Evolutionary conservation across 1,140 invertebrate genomes (phyloP).

Genomic region (Theocolax elegans): DNA sequence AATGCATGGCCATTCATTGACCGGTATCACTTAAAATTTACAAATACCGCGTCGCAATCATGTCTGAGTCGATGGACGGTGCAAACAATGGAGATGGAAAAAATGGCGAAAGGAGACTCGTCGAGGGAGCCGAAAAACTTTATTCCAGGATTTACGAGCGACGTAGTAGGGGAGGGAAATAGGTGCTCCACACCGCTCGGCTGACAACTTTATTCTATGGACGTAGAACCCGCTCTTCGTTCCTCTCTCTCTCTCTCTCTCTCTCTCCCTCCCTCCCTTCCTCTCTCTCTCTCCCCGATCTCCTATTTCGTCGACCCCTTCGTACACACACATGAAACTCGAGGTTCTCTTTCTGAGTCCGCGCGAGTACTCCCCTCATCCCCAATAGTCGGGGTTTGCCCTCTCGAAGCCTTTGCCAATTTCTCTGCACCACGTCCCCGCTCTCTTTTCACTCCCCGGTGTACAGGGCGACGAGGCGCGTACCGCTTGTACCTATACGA

Average conservation of each 20-base stretch:
- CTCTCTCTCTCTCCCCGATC: constrained; percentile 36
- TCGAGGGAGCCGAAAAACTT: constrained; percentile 36
- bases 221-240: constrained; percentile 28
- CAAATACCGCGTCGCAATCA: too few species aligned
- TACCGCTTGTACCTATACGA: background rate
- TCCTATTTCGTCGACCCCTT: too few species aligned
- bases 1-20: too few species aligned
- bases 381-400: constrained; percentile 1
- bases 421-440: constrained; percentile 29
- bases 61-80: background rate
- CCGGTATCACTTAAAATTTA: constrained; percentile 13
- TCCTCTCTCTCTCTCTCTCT: constrained; percentile 6
- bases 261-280: constrained; percentile 34
- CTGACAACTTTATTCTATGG: constrained; percentile 54
- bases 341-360: background rate
- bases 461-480: constrained; percentile 12
- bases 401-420: constrained; percentile 41
- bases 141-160: constrained; percentile 53
- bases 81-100: background rate
- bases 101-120: constrained; percentile 29
- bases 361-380: constrained; percentile 6
- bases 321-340: too few species aligned
- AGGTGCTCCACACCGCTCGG: constrained; percentile 39
- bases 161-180: constrained; percentile 46
- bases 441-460: constrained; percentile 27